Percentiles rank a stretch among this genome's conserved stretches.
phyloP scores from a whole-genome alignment of 2,888 invertebrate genomes.

The Ceratothoa steindachneri region DNA sequence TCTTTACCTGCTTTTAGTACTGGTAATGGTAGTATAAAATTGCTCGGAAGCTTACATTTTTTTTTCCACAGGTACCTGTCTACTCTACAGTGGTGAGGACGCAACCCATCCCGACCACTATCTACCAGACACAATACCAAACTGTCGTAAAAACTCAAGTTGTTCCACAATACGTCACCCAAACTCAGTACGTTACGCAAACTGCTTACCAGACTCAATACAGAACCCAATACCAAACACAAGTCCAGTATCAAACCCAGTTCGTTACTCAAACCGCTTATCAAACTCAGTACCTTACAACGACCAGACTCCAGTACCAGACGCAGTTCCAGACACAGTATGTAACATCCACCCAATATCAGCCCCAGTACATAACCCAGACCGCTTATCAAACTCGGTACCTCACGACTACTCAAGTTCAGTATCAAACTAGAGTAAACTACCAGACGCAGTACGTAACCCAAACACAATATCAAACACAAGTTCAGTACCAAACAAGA shows the following conservation, averaged over 20 bases:
- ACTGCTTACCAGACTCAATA: constrained; percentile 7
- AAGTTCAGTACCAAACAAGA: constrained; percentile 14
- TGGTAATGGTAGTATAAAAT: neutral
- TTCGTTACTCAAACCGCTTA: too few relatives aligned
- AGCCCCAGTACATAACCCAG: constrained; percentile 19
- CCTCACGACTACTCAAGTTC: neutral
- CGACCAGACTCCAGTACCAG: constrained; percentile 5
- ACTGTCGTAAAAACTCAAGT: too few relatives aligned
- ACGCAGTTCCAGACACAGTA: constrained; percentile 19
- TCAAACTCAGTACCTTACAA: too few relatives aligned
- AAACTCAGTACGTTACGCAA: constrained; percentile 11
- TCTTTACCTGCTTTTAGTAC: too few relatives aligned
- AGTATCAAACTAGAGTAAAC: constrained; percentile 2
- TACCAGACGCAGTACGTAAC: constrained; percentile 18
- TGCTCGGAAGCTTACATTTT: too few relatives aligned
- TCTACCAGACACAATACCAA: constrained; percentile 25
- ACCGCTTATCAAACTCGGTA: constrained; percentile 21
- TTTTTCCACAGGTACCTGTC: constrained; percentile 19
- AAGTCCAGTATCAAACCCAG: too few relatives aligned
- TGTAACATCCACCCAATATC: constrained; percentile 2
- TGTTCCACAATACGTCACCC: constrained; percentile 17
- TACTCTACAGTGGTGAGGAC: constrained; percentile 17
- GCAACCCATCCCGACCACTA: constrained; percentile 18
- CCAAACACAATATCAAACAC: constrained; percentile 6
- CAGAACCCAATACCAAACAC: constrained; percentile 17